These are phyloP conservation scores for Pentalonia nigronervosa DNA, from an alignment of 1,140 invertebrate genomes.

Conservation along the genomic window DNA sequence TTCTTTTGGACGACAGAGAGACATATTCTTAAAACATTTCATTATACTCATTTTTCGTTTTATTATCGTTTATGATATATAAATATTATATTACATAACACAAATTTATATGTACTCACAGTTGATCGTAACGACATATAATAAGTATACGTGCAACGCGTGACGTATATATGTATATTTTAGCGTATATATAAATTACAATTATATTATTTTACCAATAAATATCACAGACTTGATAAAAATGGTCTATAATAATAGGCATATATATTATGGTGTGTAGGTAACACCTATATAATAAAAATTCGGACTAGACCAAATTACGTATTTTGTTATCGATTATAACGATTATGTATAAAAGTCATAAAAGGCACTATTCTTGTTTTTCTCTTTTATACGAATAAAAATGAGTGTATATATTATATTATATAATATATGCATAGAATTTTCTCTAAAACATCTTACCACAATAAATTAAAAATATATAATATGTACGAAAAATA, in stretches of 20 bases:
- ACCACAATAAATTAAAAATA: constrained; percentile 42
- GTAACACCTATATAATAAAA: background rate
- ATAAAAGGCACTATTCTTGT: constrained; percentile 34
- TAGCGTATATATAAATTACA: background rate
- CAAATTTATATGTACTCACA: background rate
- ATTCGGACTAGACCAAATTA: constrained; percentile 52
- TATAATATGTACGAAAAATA: background rate
- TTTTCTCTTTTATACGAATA: constrained; percentile 3
- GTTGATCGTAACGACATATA: constrained; percentile 19
- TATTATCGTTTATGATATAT: background rate
- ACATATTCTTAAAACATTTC: background rate
- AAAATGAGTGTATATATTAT: background rate
- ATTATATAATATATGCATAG: background rate
- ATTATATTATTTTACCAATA: constrained; percentile 20
- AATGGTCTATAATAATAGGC: constrained; percentile 47
- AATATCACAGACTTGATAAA: constrained; percentile 53
- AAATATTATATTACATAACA: constrained; percentile 15
- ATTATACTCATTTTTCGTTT: background rate
- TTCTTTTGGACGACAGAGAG: background rate
- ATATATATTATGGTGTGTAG: background rate
- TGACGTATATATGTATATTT: no score
- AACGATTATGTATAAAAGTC: constrained; percentile 21
- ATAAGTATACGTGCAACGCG: background rate
- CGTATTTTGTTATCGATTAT: background rate
- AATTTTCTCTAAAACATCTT: constrained; percentile 34